Percentiles rank a stretch among this genome's conserved stretches.
phyloP scores from a whole-genome alignment of 2,888 invertebrate species.

The Yponomeuta malinellus region DNA sequence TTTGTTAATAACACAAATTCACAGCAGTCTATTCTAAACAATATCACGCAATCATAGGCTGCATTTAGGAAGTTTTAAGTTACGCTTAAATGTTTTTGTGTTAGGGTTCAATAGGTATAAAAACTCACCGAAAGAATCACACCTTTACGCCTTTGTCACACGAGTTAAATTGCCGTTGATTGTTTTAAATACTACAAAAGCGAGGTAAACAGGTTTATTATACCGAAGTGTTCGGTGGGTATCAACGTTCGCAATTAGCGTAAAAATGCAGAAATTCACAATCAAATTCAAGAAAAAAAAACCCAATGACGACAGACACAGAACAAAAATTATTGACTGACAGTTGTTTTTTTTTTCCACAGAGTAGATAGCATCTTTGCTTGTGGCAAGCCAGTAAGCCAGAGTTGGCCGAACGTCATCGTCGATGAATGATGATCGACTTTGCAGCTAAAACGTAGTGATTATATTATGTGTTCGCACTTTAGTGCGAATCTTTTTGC shows the following conservation, averaged over 20 bases:
- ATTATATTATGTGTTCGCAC: too few species aligned
- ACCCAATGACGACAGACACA: not conserved
- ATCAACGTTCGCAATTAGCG: not conserved
- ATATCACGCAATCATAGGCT: not conserved
- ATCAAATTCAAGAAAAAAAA: not conserved
- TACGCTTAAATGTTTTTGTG: not conserved
- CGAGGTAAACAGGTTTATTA: not conserved
- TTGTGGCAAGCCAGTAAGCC: not conserved
- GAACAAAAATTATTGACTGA: not conserved
- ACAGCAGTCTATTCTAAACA: not conserved
- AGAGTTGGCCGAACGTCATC: too few species aligned
- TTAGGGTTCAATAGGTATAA: not conserved
- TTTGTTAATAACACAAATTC: not conserved
- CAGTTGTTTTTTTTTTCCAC: not conserved
- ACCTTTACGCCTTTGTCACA: not conserved
- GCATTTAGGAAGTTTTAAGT: not conserved
- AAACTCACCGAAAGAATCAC: not conserved
- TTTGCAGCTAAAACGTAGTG: too few species aligned
- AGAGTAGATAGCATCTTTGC: not conserved
- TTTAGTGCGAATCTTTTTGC: too few species aligned
- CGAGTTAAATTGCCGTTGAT: not conserved
- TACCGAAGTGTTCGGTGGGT: not conserved
- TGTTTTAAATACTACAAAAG: not conserved
- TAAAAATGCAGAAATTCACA: not conserved
- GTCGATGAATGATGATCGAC: too few species aligned